Percentiles rank a stretch among this genome's conserved stretches.
Conservation (phyloP, 2,888 invertebrate species). For the Agriopis aurantiaria region DNA sequence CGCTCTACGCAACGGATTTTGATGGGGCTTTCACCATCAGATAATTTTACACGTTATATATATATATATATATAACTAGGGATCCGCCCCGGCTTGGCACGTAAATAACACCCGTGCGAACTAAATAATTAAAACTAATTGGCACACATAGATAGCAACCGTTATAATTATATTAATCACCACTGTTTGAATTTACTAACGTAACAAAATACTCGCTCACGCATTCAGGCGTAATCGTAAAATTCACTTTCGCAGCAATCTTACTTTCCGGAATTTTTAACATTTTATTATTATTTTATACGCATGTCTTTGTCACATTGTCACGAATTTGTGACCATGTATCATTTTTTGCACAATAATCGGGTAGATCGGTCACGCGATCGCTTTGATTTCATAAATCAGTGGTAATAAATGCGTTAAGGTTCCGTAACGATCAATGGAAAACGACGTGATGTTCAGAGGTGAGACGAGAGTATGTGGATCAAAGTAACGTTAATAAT, state of each 20-base stretch:
- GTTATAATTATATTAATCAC: too few relatives aligned
- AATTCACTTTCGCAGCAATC: slow-evolving; percentile 50
- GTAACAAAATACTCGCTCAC: too few relatives aligned
- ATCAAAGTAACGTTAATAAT: too few relatives aligned
- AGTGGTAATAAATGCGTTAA: slow-evolving; percentile 23
- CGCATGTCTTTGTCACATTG: slow-evolving; percentile 47
- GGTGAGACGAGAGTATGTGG: not conserved
- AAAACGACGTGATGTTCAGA: not conserved
- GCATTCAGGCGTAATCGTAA: slow-evolving; percentile 36
- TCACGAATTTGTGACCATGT: slow-evolving; percentile 38
- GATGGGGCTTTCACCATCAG: too few relatives aligned
- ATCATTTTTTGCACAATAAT: slow-evolving; percentile 39
- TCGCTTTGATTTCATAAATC: slow-evolving; percentile 35
- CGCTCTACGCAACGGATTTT: too few relatives aligned
- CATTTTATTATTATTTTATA: slow-evolving; percentile 46
- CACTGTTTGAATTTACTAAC: too few relatives aligned
- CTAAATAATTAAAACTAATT: too few relatives aligned
- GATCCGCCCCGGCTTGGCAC: too few relatives aligned
- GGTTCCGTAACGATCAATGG: slow-evolving; percentile 9
- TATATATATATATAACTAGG: too few relatives aligned
- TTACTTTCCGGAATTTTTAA: slow-evolving; percentile 48
- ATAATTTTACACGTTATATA: too few relatives aligned
- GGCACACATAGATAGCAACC: too few relatives aligned
- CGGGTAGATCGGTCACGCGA: slow-evolving; percentile 49
- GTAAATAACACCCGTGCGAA: too few relatives aligned